phyloP scores from a whole-genome alignment of 2,797 vertebrate genomes.

The Syndactyla subalaris region DNA sequence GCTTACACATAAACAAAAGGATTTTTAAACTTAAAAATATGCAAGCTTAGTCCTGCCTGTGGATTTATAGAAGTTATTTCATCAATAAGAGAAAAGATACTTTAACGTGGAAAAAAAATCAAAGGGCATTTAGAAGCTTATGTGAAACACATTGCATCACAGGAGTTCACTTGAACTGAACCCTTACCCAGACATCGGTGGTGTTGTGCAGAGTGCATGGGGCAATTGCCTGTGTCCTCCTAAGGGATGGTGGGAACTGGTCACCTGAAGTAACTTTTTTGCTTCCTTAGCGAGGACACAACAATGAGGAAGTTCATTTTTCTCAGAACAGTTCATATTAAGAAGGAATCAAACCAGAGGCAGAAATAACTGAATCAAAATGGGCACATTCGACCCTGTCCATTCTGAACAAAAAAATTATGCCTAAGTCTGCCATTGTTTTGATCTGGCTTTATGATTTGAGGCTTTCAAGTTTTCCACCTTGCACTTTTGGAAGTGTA shows the following conservation, averaged over 20 bases:
- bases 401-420: not conserved
- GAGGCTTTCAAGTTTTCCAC: not conserved
- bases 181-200: not conserved
- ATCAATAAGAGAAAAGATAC: not conserved
- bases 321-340: not conserved
- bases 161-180: not conserved
- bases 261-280: not conserved
- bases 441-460: not conserved
- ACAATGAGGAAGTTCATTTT: not conserved
- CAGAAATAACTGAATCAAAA: not conserved
- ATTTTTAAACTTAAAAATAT: conserved; percentile 28
- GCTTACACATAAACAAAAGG: conserved; percentile 19
- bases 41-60: conserved; percentile 13
- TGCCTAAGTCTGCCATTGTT: not conserved
- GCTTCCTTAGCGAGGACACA: not conserved
- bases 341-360: not conserved
- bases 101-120: conserved; percentile 44
- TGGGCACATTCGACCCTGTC: not conserved
- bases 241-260: not conserved
- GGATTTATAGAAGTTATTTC: conserved; percentile 31
- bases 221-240: not conserved
- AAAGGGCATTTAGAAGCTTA: not conserved
- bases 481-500: not conserved
- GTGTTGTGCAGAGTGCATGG: accelerated
- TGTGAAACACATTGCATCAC: not conserved